phyloP scores from a whole-genome alignment of 2,888 invertebrate species.

The Volucella inanis region DNA sequence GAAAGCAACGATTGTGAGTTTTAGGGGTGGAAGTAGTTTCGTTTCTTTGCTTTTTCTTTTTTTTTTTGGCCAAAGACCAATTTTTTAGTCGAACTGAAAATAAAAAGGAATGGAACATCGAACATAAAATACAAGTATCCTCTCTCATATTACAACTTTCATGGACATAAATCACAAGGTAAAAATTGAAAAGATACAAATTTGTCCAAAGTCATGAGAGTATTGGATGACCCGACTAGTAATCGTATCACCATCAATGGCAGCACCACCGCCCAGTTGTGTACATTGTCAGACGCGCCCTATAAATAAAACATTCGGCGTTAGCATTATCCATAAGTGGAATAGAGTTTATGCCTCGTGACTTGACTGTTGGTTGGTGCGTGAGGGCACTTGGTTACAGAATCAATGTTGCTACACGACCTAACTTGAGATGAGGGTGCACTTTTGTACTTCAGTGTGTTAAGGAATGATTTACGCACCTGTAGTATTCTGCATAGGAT shows the following conservation, averaged over 20 bases:
- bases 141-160: slow-evolving; percentile 63
- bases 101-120: slow-evolving; percentile 48
- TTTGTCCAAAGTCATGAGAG: slow-evolving; percentile 57
- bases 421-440: slow-evolving; percentile 55
- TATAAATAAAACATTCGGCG: slow-evolving; percentile 71
- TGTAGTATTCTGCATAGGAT: slow-evolving; percentile 62
- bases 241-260: neutral
- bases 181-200: slow-evolving; percentile 44
- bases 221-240: slow-evolving; percentile 47
- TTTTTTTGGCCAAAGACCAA: slow-evolving; percentile 58
- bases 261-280: neutral
- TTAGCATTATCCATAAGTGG: slow-evolving; percentile 54
- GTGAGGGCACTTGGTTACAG: slow-evolving; percentile 15
- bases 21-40: slow-evolving; percentile 54
- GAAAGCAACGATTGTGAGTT: slow-evolving; percentile 51
- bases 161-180: slow-evolving; percentile 57
- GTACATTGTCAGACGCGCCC: slow-evolving; percentile 42
- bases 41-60: slow-evolving; percentile 12
- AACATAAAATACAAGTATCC: slow-evolving; percentile 39
- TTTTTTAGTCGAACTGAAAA: slow-evolving; percentile 44
- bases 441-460: slow-evolving; percentile 4
- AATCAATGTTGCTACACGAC: neutral
- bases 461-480: slow-evolving; percentile 65
- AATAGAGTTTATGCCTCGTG: slow-evolving; percentile 58
- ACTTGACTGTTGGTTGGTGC: slow-evolving; percentile 17